Evolutionary conservation across 2,888 invertebrate genomes (phyloP).

Genomic region (Apotomis capreana): DNA sequence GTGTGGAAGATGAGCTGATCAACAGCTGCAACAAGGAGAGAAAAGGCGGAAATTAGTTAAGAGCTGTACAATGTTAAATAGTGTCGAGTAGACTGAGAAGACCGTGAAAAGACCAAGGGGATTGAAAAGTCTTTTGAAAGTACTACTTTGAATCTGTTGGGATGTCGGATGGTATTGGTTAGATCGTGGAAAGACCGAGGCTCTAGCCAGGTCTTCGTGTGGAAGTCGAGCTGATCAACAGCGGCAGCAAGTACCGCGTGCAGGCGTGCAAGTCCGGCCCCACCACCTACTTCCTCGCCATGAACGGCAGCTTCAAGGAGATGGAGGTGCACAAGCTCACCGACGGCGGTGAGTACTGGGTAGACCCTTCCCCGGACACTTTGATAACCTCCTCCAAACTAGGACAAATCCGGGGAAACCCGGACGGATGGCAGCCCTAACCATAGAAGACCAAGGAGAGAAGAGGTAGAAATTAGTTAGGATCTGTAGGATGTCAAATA

Average conservation of each 20-base stretch:
- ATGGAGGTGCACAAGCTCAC: constrained; percentile 95
- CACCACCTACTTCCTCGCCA: constrained; percentile 94
- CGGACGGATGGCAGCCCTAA: too few relatives aligned
- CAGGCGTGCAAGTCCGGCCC: constrained; percentile 96
- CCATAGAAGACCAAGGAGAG: too few relatives aligned
- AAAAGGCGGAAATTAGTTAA: constrained; percentile 74
- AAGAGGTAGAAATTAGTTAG: too few relatives aligned
- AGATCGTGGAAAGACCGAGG: constrained; percentile 81
- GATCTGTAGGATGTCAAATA: too few relatives aligned
- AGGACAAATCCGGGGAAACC: too few relatives aligned
- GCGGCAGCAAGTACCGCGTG: constrained; percentile 93
- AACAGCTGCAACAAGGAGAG: constrained; percentile 92
- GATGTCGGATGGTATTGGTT: not conserved
- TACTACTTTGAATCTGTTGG: too few relatives aligned
- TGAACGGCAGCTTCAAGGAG: constrained; percentile 98
- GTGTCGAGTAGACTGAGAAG: constrained; percentile 78
- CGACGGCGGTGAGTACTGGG: constrained; percentile 86
- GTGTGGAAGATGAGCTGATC: constrained; percentile 70
- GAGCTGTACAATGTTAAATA: constrained; percentile 94
- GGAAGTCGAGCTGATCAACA: constrained; percentile 95
- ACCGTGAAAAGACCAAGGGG: constrained; percentile 6
- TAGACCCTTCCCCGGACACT: constrained; percentile 6
- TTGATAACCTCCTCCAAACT: too few relatives aligned
- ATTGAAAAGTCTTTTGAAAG: too few relatives aligned
- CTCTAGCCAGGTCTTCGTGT: constrained; percentile 93